A percentile compares a stretch with the other conserved stretches of the same genome.
phyloP scores from a whole-genome alignment of 1,140 invertebrate genomes.

The Leptinotarsa undecemlineata region DNA sequence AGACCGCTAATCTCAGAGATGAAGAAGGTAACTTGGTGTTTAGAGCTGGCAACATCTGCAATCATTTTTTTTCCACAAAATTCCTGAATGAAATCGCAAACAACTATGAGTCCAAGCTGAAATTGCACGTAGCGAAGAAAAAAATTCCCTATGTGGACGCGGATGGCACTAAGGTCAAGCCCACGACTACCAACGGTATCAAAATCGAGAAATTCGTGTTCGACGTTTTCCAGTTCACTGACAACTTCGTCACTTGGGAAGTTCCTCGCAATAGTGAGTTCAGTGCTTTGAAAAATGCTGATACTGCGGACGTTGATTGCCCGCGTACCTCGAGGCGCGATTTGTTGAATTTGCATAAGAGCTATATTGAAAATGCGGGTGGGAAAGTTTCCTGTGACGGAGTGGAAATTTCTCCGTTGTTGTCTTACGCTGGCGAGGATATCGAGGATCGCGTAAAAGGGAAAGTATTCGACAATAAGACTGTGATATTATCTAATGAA shows the following conservation, averaged over 20 bases:
- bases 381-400: slow-evolving; percentile 68
- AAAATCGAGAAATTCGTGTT: slow-evolving; percentile 99
- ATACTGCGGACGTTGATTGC: slow-evolving; percentile 85
- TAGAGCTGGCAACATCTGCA: slow-evolving; percentile 96
- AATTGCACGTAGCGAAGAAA: slow-evolving; percentile 95
- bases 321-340: slow-evolving; percentile 83
- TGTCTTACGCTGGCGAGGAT: slow-evolving; percentile 90
- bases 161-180: slow-evolving; percentile 72
- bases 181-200: slow-evolving; percentile 88
- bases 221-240: slow-evolving; percentile 93
- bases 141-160: slow-evolving; percentile 90
- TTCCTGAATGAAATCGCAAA: slow-evolving; percentile 76
- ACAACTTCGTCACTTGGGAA: slow-evolving; percentile 92
- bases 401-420: slow-evolving; percentile 88
- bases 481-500: slow-evolving; percentile 38
- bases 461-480: slow-evolving; percentile 38
- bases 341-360: slow-evolving; percentile 79
- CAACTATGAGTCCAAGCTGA: slow-evolving; percentile 71
- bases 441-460: slow-evolving; percentile 56
- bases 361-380: slow-evolving; percentile 84
- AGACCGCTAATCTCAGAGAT: slow-evolving; percentile 81
- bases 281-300: slow-evolving; percentile 94
- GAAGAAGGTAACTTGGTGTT: slow-evolving; percentile 83
- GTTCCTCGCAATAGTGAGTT: slow-evolving; percentile 93
- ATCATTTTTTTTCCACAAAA: slow-evolving; percentile 92